Evolutionary conservation across 1,140 invertebrate species (phyloP), one percentile per base, ranked within the genome.

Genomic region (Ceratina calcarata): DNA sequence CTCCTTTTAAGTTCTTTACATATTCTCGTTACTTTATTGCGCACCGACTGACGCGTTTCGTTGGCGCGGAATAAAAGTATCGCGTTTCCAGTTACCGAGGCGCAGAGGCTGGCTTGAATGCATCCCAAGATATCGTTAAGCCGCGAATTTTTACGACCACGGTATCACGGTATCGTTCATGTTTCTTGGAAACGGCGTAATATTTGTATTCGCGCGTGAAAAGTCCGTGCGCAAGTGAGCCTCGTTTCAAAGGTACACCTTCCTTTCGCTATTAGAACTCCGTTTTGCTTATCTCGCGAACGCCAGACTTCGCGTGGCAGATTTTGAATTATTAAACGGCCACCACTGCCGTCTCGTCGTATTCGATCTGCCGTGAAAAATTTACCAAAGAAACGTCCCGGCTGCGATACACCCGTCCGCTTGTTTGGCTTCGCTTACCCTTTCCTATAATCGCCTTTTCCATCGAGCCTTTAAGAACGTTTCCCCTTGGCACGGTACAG

Each of bases 71-170:
- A 51, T 13, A 6, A 66, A 22, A 65, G 27, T 20, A 55, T 57
- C 53, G n/a, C 51, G 55, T 70, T 58, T 18, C 24, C 1, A 55
- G 20, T 60, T 49, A 7, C 20, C 24, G 10, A 0, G 20, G 16
- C 51, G 73, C 78, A 73, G 16, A 71, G 55, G 37, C 10, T 61
- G 24, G 51, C 4, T 71, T 73, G 55, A 73, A 18, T 70, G 57
- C 67, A 62, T 61, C 76, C 37, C 45, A 32, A 24, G 67, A 37
- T 72, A 49, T 61, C 82, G 49, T 80, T 68, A 72, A 84, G 57
- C 61, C 57, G 22, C 18, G 68, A 69, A 81, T 72, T 85, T 55
- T 77, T 77, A 55, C 60, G 68, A 58, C 64, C 57, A 18, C 13
- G n/a, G 51, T n/a, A 24, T 62, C 71, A 24, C 49, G 64, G 32